Conservation (phyloP, 1,140 invertebrate genomes). For the Sarcophaga bullata region DNA sequence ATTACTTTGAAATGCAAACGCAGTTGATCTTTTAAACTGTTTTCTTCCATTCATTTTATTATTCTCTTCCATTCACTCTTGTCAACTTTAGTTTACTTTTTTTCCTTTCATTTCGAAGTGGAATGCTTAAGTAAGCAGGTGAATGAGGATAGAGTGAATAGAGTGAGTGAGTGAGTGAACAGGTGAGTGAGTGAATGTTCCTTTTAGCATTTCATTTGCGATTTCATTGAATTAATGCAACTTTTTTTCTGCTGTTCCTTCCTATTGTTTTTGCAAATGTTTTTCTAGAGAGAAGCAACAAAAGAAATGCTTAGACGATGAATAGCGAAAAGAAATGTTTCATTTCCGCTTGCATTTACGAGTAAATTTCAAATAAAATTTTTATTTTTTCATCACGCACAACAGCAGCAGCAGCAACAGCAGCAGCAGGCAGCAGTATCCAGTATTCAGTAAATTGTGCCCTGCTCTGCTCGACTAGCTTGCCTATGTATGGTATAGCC, state of each 20-base stretch:
- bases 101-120: too few species aligned
- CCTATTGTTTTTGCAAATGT: too few species aligned
- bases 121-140: too few species aligned
- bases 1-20: too few species aligned
- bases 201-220: not conserved
- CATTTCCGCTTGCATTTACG: conserved; percentile 31
- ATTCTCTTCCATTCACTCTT: not conserved
- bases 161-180: too few species aligned
- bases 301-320: not conserved
- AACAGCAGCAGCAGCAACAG: not conserved
- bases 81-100: too few species aligned
- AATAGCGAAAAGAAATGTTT: not conserved
- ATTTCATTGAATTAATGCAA: not conserved
- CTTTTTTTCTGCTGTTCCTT: not conserved
- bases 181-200: not conserved
- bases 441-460: too few species aligned
- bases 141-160: too few species aligned
- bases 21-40: conserved; percentile 4
- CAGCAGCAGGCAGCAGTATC: not conserved
- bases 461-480: not conserved
- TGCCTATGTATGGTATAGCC: too few species aligned
- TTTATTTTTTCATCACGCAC: conserved; percentile 27
- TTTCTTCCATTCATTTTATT: not conserved
- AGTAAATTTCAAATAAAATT: not conserved
- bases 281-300: not conserved